A percentile compares a stretch with the other conserved stretches of the same genome.
Conservation (phyloP, 2,113 vertebrate genomes). For the Gorsachius goisagi region DNA sequence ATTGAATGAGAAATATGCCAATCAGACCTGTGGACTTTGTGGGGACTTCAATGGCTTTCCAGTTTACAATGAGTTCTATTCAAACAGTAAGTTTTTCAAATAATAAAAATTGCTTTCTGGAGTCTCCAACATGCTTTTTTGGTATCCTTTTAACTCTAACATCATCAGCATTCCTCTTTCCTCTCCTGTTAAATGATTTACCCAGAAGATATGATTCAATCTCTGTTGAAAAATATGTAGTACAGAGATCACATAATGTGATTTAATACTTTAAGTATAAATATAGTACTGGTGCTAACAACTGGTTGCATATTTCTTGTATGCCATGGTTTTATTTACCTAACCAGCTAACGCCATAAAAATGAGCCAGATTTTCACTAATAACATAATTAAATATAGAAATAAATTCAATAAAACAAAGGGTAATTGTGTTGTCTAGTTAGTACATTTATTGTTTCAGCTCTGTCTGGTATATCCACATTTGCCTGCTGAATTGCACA, state of each 20-base stretch:
- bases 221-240: not conserved
- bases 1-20: conserved; percentile 78
- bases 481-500: not conserved
- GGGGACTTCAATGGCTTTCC: conserved; percentile 86
- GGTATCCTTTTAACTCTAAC: not conserved
- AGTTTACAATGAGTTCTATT: conserved; percentile 79
- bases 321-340: not conserved
- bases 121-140: not conserved
- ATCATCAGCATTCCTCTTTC: not conserved
- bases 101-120: not conserved
- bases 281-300: not conserved
- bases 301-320: not conserved
- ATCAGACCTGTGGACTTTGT: conserved; percentile 89
- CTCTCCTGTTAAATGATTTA: not conserved
- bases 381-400: not conserved
- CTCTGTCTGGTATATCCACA: not conserved
- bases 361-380: not conserved
- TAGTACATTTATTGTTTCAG: not conserved
- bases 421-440: not conserved
- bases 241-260: not conserved
- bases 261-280: not conserved
- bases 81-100: conserved; percentile 71
- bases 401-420: not conserved
- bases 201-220: not conserved
- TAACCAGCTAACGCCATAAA: not conserved